Base-by-base conservation (phyloP, 1,140 invertebrate species). In the Scaptodrosophila lebanonensis region DNA sequence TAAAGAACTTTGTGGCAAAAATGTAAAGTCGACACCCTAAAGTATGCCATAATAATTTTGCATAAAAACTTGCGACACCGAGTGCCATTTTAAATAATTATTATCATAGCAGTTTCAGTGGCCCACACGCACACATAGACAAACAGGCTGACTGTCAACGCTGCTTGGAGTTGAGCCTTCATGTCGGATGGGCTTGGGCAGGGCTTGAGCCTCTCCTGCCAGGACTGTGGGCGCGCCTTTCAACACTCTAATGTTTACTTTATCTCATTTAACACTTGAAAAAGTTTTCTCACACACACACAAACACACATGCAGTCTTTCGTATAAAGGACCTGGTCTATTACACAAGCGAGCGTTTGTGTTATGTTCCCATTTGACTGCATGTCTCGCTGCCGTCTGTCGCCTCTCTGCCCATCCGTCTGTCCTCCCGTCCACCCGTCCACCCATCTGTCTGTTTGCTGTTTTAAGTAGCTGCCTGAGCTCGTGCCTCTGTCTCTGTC, bases 211-310 rank as follows among this genome's bases (percentile, higher is more conserved):
- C n/a, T n/a, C n/a, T n/a, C n/a, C n/a, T n/a, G n/a, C n/a, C n/a
- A n/a, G 22, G 33, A 45, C 7, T 25, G 7, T 38, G 11, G 6
- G 7, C n/a, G 33, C 6, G 25, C 16, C 35, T 5, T 1, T 44
- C 30, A 40, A 48, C 48, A 56, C 38, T 61, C 40, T 69, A 68
- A 57, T 79, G 66, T 79, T 79, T 82, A 67, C 61, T 57, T 79
- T 79, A 79, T 79, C 75, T 79, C 75, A 82, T 79, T 79, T 82
- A 79, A 79, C 75, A 79, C 75, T 79, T 79, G 75, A 82, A 58
- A 53, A 82, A 79, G 61, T 82, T 79, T 82, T 59, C 56, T 44
- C 38, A 65, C 57, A 61, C 58, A 42, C 43, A 56, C 50, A 35
- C 40, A 18, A 22, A 39, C 18, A 49, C 59, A 48, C 39, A 33